Evolutionary conservation across 2,888 invertebrate genomes (phyloP), one percentile per base, ranked within the genome.

Genomic region (Chymomyza fuscimana): DNA sequence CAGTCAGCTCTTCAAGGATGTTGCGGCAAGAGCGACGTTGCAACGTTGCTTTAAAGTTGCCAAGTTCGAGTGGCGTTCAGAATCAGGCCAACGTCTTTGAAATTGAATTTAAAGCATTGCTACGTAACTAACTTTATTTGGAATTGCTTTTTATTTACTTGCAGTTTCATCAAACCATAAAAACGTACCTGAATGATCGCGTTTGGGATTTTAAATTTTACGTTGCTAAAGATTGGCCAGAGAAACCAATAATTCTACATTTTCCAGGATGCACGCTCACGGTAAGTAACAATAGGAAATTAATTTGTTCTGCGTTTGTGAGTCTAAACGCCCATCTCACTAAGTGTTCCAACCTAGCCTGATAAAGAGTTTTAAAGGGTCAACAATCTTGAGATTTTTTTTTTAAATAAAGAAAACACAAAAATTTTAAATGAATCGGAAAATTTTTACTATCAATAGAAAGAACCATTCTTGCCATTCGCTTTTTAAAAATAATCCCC

Each of bases 121-220:
- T 29, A 12, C 6, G 16, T 10, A 56, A 25, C 15, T 22, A 50
- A 22, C n/a, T 59, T 16, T 29, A 9, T 51, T 7, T 7, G 32
- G 32, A 15, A 46, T 46, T 46, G 5, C 9, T 29, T 12, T 5
- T 50, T 32, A 32, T 82, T 75, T 88, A 82, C 85, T 94, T 94
- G 60, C 93, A 97, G 97, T 96, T 97, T 93, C 97, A 97, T 93
- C 96, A 97, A 93, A 97, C 97, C 91, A 94, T 97, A 92, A 94
- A 95, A 94, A 97, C 97, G 93, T 96, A 95, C 94, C 94, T 96
- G 92, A 95, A 95, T 93, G 96, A 97, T 93, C 95, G 95, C 91
- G 96, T 97, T 92, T 97, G 97, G 97, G 95, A 97, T 92, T 97
- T 97, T 93, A 94, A 96, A 93, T 97, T 97, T 94, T 97, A 97